These are phyloP conservation scores for Phocides pigmalion DNA, from an alignment of 1,140 invertebrate genomes.

Conservation along the genomic window DNA sequence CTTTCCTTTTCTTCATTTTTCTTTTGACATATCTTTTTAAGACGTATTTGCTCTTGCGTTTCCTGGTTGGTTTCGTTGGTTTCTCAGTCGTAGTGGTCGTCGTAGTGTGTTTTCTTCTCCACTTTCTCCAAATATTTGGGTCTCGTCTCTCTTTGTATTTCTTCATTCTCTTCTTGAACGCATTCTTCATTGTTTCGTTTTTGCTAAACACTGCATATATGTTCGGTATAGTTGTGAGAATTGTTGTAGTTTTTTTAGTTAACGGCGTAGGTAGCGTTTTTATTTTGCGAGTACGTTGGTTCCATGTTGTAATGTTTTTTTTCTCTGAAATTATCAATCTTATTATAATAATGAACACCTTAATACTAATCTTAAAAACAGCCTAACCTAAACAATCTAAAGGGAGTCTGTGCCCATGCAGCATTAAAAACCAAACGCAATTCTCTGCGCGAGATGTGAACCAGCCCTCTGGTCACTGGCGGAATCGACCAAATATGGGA, in stretches of 20 bases:
- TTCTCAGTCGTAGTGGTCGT: background rate
- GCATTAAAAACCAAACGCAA: no score
- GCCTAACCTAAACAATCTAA: no score
- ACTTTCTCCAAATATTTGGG: background rate
- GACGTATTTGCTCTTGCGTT: background rate
- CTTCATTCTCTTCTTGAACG: conserved; percentile 5
- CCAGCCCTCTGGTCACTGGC: no score
- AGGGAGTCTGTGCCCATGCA: no score
- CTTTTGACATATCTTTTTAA: background rate
- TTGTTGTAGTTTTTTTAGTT: background rate
- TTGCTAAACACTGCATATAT: background rate
- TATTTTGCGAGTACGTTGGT: background rate
- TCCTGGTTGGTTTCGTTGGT: background rate
- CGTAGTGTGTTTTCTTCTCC: background rate
- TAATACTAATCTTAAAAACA: no score
- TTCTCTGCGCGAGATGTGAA: no score
- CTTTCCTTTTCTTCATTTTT: conserved; percentile 1
- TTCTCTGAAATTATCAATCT: conserved; percentile 1
- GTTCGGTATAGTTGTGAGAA: background rate
- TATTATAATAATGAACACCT: no score
- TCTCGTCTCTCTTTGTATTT: background rate
- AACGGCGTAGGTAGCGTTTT: background rate
- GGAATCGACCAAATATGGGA: no score
- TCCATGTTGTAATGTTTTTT: conserved; percentile 1
- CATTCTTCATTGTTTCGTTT: conserved; percentile 3